These are phyloP conservation scores for Colletes gigas DNA, from an alignment of 1,140 invertebrate species.

Conservation along the genomic window DNA sequence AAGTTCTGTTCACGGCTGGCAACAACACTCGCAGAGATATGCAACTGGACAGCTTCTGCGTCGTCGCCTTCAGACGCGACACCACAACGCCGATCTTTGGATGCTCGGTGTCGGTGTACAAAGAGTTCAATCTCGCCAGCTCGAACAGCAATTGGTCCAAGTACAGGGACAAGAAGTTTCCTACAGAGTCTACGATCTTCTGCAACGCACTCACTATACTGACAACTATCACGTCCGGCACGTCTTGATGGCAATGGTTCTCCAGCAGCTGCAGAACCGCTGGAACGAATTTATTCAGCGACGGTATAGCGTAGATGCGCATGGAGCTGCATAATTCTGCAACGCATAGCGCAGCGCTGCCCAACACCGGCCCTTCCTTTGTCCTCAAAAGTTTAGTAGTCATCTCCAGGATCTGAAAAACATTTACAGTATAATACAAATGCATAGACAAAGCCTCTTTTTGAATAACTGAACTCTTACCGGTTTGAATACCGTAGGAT, in stretches of 20 bases:
- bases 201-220: slow-evolving; percentile 88
- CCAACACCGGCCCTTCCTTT: slow-evolving; percentile 83
- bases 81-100: slow-evolving; percentile 81
- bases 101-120: slow-evolving; percentile 73
- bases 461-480: slow-evolving; percentile 62
- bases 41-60: slow-evolving; percentile 85
- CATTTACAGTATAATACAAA: no score
- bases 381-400: slow-evolving; percentile 84
- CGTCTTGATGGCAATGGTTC: slow-evolving; percentile 78
- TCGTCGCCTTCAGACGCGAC: slow-evolving; percentile 83
- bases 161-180: slow-evolving; percentile 92
- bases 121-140: slow-evolving; percentile 82
- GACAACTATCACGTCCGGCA: slow-evolving; percentile 79
- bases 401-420: slow-evolving; percentile 82
- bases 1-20: slow-evolving; percentile 86
- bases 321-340: slow-evolving; percentile 89
- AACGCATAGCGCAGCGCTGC: slow-evolving; percentile 89
- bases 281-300: slow-evolving; percentile 90
- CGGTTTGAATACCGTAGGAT: slow-evolving; percentile 85
- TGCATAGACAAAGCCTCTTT: neutral
- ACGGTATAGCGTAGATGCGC: slow-evolving; percentile 87
- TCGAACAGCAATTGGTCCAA: slow-evolving; percentile 87
- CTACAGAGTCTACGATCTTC: slow-evolving; percentile 90
- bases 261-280: slow-evolving; percentile 85
- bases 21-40: slow-evolving; percentile 89